These are phyloP conservation scores for Tauraco erythrolophus DNA, from an alignment of 2,113 vertebrate genomes.

Conservation along the genomic window DNA sequence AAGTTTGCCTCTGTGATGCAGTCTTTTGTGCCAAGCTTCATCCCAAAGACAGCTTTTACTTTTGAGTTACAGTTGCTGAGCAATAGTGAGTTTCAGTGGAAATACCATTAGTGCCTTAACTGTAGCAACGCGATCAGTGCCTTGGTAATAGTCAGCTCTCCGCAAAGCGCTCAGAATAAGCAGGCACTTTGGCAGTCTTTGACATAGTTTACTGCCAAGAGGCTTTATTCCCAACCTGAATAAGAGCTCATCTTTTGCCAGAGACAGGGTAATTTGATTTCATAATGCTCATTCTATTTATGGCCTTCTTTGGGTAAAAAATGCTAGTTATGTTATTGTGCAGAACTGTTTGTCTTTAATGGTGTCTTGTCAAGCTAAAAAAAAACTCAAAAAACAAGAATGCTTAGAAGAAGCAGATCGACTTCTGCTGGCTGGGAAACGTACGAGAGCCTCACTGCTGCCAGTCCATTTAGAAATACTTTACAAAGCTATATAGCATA, in stretches of 20 bases:
- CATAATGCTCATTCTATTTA: constrained; percentile 61
- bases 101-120: neutral
- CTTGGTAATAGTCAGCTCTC: constrained; percentile 7
- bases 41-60: neutral
- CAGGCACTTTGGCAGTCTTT: constrained; percentile 46
- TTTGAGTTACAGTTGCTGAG: neutral
- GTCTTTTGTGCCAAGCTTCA: neutral
- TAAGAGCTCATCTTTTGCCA: constrained; percentile 59
- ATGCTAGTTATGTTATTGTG: constrained; percentile 17
- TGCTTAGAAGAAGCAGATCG: neutral
- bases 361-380: neutral
- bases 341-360: neutral
- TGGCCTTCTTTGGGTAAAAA: constrained; percentile 77
- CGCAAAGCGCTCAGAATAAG: neutral
- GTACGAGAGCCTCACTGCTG: neutral
- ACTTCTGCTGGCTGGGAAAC: neutral
- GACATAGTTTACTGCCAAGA: constrained; percentile 63
- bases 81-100: neutral
- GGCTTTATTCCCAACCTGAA: constrained; percentile 64
- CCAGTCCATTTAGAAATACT: neutral
- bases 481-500: neutral
- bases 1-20: neutral
- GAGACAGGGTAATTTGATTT: constrained; percentile 51
- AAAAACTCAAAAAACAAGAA: neutral
- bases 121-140: neutral